Evolutionary conservation across 1,140 invertebrate genomes (phyloP).

Genomic region (Calosoma granatense): DNA sequence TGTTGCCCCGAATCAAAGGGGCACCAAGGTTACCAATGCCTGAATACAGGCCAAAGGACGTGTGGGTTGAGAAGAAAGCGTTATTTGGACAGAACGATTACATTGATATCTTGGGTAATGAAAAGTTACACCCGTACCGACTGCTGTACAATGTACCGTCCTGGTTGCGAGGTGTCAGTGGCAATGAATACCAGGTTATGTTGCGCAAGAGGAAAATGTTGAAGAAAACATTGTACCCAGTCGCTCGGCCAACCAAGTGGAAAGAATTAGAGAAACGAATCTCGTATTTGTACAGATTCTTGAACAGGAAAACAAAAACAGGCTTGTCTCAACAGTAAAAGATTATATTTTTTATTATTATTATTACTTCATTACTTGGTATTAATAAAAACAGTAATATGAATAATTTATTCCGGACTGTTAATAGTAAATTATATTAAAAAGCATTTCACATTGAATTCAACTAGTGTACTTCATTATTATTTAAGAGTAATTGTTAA

Average conservation of each 20-base stretch:
- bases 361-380: not conserved
- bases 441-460: slow-evolving; percentile 5
- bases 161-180: slow-evolving; percentile 80
- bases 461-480: too few species aligned
- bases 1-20: slow-evolving; percentile 49
- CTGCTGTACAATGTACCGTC: slow-evolving; percentile 73
- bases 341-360: slow-evolving; percentile 6
- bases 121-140: slow-evolving; percentile 66
- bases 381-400: slow-evolving; percentile 14
- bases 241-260: slow-evolving; percentile 64
- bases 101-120: slow-evolving; percentile 85
- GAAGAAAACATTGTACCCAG: slow-evolving; percentile 42
- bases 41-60: slow-evolving; percentile 57
- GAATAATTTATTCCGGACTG: slow-evolving; percentile 2
- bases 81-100: slow-evolving; percentile 95
- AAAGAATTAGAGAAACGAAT: slow-evolving; percentile 61
- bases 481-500: not conserved
- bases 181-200: slow-evolving; percentile 77
- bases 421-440: slow-evolving; percentile 5
- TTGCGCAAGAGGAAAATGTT: slow-evolving; percentile 63
- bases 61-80: slow-evolving; percentile 65
- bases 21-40: slow-evolving; percentile 50
- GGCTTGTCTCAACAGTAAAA: slow-evolving; percentile 40
- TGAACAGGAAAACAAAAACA: slow-evolving; percentile 72
- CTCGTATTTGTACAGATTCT: slow-evolving; percentile 57